A percentile compares a stretch with the other conserved stretches of the same genome.
phyloP scores from a whole-genome alignment of 2,113 vertebrate species.

The Nothobranchius furzeri region DNA sequence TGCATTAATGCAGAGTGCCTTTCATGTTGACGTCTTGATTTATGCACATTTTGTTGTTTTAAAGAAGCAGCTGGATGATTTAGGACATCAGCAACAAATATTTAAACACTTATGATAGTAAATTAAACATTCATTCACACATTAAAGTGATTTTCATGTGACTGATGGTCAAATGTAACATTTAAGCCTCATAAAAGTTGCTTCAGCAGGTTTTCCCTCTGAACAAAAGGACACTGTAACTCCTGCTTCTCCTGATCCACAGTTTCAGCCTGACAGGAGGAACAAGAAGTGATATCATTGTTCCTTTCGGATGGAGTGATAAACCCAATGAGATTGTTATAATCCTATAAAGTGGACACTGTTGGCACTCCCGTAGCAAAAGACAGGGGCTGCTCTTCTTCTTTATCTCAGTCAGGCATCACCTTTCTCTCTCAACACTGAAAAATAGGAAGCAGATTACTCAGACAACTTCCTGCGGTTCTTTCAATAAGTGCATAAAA shows the following conservation, averaged over 20 bases:
- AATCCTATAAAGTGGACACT: neutral
- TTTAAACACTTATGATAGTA: neutral
- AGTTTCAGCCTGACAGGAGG: constrained; percentile 19
- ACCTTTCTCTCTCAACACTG: neutral
- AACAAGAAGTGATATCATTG: constrained; percentile 14
- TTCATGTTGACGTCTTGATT: constrained; percentile 16
- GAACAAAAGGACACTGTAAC: constrained; percentile 19
- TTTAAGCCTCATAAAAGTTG: constrained; percentile 16
- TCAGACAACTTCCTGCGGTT: neutral
- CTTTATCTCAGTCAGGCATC: neutral
- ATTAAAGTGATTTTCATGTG: neutral
- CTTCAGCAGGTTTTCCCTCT: constrained; percentile 25
- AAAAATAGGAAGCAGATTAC: neutral
- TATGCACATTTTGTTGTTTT: constrained; percentile 18
- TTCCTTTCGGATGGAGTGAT: constrained; percentile 5
- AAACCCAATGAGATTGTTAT: neutral
- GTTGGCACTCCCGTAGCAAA: neutral
- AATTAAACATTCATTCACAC: neutral
- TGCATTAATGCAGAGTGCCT: constrained; percentile 14
- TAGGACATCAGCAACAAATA: neutral
- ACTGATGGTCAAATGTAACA: neutral
- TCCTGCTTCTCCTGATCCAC: constrained; percentile 30
- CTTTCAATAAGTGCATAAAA: neutral
- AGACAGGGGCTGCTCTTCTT: neutral
- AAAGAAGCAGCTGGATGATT: neutral